phyloP scores from a whole-genome alignment of 1,140 invertebrate species.

The Drosophila repletoides region DNA sequence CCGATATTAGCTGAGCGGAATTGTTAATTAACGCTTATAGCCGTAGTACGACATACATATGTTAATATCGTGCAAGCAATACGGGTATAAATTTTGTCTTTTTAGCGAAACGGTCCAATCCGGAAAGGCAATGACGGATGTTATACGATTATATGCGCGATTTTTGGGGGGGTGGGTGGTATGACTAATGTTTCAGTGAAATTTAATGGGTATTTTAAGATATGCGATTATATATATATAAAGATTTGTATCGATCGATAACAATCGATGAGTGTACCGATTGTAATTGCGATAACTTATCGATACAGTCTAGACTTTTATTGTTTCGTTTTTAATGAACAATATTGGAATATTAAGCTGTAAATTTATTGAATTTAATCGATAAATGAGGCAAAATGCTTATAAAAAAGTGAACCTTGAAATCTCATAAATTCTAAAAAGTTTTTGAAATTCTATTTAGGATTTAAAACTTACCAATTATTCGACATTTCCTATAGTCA shows the following conservation, averaged over 20 bases:
- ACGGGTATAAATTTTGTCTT: conserved; percentile 16
- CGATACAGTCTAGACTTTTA: too few relatives aligned
- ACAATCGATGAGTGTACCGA: not conserved
- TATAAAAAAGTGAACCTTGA: too few relatives aligned
- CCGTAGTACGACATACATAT: conserved; percentile 63
- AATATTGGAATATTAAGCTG: too few relatives aligned
- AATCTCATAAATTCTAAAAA: too few relatives aligned
- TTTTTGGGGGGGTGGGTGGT: not conserved
- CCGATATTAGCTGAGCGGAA: conserved; percentile 79
- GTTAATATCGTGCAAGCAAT: conserved; percentile 54
- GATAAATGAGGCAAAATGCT: not conserved
- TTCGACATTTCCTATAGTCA: too few relatives aligned
- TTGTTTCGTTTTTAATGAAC: too few relatives aligned
- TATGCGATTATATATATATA: too few relatives aligned
- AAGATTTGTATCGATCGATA: too few relatives aligned
- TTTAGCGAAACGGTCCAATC: conserved; percentile 47
- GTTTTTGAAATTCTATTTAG: too few relatives aligned
- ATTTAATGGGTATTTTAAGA: not conserved
- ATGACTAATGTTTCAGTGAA: conserved; percentile 24
- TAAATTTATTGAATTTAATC: not conserved
- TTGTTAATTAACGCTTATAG: conserved; percentile 77
- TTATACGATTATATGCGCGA: too few relatives aligned
- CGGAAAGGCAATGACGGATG: conserved; percentile 58
- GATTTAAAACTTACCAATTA: too few relatives aligned
- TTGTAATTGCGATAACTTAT: not conserved